A percentile compares a stretch with the other conserved stretches of the same genome.
phyloP scores from a whole-genome alignment of 2,888 invertebrate genomes.

The Phyto melanocephala region DNA sequence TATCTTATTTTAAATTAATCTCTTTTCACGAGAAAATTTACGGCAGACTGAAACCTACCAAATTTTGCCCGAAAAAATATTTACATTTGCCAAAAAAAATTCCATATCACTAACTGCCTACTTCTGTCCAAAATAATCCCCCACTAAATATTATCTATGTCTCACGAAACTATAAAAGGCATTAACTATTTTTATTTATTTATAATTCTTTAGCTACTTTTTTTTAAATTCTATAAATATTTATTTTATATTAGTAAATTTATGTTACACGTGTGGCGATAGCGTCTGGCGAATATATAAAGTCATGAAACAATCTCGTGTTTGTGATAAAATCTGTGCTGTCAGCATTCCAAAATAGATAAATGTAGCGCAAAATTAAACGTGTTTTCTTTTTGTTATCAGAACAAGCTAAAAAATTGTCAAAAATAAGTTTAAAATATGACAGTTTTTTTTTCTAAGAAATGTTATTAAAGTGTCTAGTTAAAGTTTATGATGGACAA shows the following conservation, averaged over 20 bases:
- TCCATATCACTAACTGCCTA: neutral
- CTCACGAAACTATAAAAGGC: neutral
- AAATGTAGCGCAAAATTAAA: slow-evolving; percentile 16
- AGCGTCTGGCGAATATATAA: neutral
- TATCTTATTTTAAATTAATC: too few relatives aligned
- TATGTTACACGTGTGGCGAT: neutral
- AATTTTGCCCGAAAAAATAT: too few relatives aligned
- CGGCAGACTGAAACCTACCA: too few relatives aligned
- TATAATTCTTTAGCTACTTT: neutral
- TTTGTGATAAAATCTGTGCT: neutral
- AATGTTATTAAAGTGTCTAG: neutral
- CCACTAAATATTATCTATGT: neutral
- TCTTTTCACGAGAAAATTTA: too few relatives aligned
- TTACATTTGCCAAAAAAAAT: too few relatives aligned
- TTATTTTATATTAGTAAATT: neutral
- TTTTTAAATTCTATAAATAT: neutral
- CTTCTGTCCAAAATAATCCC: neutral
- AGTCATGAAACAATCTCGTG: slow-evolving; percentile 38
- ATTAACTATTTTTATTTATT: neutral
- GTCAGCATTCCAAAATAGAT: neutral
- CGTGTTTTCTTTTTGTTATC: neutral
- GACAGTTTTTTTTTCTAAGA: neutral
- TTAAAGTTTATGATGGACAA: too few relatives aligned
- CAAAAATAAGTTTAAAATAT: neutral
- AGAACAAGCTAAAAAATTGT: neutral